Base-by-base conservation (phyloP, 2,888 invertebrate species). In the Trichopria drosophilae region DNA sequence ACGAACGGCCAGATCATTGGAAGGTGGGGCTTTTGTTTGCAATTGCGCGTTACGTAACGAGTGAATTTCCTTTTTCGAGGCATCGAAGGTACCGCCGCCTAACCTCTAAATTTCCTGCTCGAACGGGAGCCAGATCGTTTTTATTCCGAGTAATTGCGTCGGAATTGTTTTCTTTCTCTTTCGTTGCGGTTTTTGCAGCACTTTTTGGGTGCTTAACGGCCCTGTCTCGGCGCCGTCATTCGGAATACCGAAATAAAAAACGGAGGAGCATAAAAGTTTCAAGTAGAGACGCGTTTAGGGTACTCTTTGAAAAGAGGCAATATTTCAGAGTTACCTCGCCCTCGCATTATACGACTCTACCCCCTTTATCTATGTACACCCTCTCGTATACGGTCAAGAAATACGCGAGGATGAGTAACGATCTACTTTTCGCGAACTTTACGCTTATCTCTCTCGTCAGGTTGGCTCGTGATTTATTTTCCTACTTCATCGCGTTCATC, bases 301-400 rank as follows among this genome's bases (percentile, higher is more conserved):
- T 60, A 57, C 59, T 56, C 53, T 51, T 47, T 42, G 47, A 29
- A 39, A 35, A 62, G 63, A 55, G 63, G 62, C 60, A 47, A 62
- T 68, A 66, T 66, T 66, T 68, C 61, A 64, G 58, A 64, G 61
- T 67, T 66, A 67, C 53, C 58, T 57, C 54, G 54, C 61, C 36
- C 34, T 24, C n/a, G 34, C 13, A 31, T n/a, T n/a, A n/a, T n/a
- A 31, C 34, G 34, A 6, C 9, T 34, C 13, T 15, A 12, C 19
- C n/a, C n/a, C n/a, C n/a, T n/a, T n/a, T n/a, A n/a, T n/a, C n/a
- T n/a, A n/a, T n/a, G n/a, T n/a, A n/a, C n/a, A n/a, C n/a, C n/a
- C n/a, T n/a, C n/a, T n/a, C n/a, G n/a, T n/a, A n/a, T n/a, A n/a
- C n/a, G n/a, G n/a, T n/a, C n/a, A n/a, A n/a, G n/a, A n/a, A n/a